phyloP scores from a whole-genome alignment of 2,797 vertebrate species.

The Champsocephalus gunnari region DNA sequence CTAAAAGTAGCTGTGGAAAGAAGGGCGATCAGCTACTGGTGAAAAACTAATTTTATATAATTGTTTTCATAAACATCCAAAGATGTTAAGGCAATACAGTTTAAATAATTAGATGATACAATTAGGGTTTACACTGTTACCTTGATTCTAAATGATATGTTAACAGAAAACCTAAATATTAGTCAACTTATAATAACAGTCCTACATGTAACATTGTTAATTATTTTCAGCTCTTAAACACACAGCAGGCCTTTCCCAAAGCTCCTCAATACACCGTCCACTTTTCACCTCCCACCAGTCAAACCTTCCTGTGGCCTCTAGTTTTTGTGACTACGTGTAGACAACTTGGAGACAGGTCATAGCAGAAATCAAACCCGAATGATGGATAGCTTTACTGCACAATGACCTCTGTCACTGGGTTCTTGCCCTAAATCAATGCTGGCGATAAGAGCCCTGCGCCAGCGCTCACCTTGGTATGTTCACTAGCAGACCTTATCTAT shows the following conservation, averaged over 20 bases:
- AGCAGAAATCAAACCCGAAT: constrained; percentile 83
- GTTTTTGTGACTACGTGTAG: constrained; percentile 58
- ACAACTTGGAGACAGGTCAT: constrained; percentile 83
- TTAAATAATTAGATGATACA: constrained; percentile 23
- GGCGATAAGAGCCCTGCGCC: constrained; percentile 85
- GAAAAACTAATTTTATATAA: constrained; percentile 25
- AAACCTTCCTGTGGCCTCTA: constrained; percentile 48
- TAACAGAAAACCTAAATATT: constrained; percentile 10
- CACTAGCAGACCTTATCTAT: constrained; percentile 85
- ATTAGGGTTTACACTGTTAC: constrained; percentile 18
- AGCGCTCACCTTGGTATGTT: constrained; percentile 85
- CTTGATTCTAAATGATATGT: constrained; percentile 20
- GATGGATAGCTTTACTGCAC: constrained; percentile 85
- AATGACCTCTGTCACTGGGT: constrained; percentile 84
- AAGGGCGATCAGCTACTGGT: constrained; percentile 28
- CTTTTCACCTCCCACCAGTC: constrained; percentile 33
- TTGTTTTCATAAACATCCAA: constrained; percentile 17
- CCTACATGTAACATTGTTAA: constrained; percentile 20
- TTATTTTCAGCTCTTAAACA: constrained; percentile 18
- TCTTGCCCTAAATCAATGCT: constrained; percentile 85
- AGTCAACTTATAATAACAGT: constrained; percentile 28
- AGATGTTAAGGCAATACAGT: constrained; percentile 35
- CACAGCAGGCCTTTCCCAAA: constrained; percentile 1
- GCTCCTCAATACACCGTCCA: constrained; percentile 3
- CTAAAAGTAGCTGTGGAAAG: constrained; percentile 49